phyloP scores from a whole-genome alignment of 2,797 vertebrate species.

The Spizella passerina region DNA sequence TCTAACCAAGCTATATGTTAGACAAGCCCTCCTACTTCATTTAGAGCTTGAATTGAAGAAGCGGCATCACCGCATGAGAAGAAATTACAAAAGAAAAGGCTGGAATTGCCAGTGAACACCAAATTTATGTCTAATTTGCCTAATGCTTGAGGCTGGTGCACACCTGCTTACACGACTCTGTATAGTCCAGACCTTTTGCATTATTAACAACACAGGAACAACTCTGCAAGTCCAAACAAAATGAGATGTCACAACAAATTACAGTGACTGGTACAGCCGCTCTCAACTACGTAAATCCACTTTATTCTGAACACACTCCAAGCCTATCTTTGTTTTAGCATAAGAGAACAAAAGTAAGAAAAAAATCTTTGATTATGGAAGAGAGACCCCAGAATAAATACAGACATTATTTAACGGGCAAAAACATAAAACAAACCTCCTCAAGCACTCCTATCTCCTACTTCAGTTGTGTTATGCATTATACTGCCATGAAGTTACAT shows the following conservation, averaged over 20 bases:
- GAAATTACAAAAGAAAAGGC: slow-evolving; percentile 24
- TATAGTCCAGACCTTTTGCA: slow-evolving; percentile 2
- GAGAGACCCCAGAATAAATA: not conserved
- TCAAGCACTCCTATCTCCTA: not conserved
- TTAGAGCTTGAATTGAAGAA: not conserved
- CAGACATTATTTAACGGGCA: not conserved
- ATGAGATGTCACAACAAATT: slow-evolving; percentile 60
- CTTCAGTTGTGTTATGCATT: not conserved
- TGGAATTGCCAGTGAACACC: slow-evolving; percentile 15
- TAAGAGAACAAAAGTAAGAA: not conserved
- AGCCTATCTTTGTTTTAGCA: not conserved
- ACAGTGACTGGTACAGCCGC: not conserved
- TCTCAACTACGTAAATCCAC: not conserved
- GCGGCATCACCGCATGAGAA: not conserved
- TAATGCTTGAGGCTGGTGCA: slow-evolving; percentile 7
- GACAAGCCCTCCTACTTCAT: not conserved
- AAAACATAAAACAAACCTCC: not conserved
- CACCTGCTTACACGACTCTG: not conserved
- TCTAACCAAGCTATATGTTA: not conserved
- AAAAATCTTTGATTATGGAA: not conserved
- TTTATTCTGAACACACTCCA: not conserved
- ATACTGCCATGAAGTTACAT: not conserved
- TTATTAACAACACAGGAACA: slow-evolving; percentile 52
- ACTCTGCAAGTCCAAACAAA: slow-evolving; percentile 37
- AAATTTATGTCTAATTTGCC: slow-evolving; percentile 33